Evolutionary conservation across 92 coral and sea anemone genomes (phyloP).

Genomic region (Palythoa grandiflora): DNA sequence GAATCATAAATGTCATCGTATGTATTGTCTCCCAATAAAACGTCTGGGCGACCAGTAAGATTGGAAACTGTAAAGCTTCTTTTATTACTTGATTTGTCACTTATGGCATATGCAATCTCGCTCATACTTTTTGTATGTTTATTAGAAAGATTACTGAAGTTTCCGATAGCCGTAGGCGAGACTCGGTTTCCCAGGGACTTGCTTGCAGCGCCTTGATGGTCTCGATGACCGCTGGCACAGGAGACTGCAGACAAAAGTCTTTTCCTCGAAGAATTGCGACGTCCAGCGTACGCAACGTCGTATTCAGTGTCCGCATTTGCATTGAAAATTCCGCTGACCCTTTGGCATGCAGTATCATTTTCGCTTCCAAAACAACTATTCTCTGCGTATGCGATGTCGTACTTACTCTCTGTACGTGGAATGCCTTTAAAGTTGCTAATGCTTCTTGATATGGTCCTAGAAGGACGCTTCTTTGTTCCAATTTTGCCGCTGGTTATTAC

Average conservation of each 20-base stretch:
- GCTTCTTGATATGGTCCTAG: not conserved
- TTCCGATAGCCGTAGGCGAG: not conserved
- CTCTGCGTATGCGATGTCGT: conserved; percentile 9
- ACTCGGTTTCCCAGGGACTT: not conserved
- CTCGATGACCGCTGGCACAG: not conserved
- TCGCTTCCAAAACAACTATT: conserved; percentile 9
- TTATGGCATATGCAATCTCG: not conserved
- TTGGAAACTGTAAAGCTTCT: conserved; percentile 4
- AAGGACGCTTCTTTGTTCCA: not conserved
- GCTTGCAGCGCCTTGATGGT: not conserved
- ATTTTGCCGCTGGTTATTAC: not conserved
- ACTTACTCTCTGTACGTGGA: not conserved
- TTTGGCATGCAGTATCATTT: not conserved
- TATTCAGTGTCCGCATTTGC: not conserved
- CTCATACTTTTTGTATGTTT: conserved; percentile 17
- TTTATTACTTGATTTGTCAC: not conserved
- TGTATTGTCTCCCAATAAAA: not conserved
- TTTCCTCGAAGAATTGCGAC: not conserved
- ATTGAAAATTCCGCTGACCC: not conserved
- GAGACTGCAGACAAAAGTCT: not conserved
- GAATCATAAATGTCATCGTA: not conserved
- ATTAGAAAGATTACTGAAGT: not conserved
- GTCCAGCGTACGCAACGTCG: not conserved
- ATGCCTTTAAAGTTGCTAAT: too few species aligned
- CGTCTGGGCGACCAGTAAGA: not conserved